Evolutionary conservation across 2,113 vertebrate genomes (phyloP).

Genomic region (Bubo scandiacus): DNA sequence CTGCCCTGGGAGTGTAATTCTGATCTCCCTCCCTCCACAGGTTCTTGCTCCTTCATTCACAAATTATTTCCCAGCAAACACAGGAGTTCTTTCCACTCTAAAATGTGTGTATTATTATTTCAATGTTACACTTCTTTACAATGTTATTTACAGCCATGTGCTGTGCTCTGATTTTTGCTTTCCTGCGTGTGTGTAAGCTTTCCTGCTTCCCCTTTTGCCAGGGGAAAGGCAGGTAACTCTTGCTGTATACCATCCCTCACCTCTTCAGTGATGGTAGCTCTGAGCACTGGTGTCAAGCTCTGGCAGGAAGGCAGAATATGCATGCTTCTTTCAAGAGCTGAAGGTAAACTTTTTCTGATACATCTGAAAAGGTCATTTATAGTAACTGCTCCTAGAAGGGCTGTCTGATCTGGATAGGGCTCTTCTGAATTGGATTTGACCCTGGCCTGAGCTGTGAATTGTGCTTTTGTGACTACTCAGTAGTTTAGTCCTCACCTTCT

Average conservation of each 20-base stretch:
- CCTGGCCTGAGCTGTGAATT: neutral
- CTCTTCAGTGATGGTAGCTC: neutral
- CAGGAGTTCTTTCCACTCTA: fast-evolving
- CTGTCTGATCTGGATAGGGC: neutral
- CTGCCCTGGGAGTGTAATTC: neutral
- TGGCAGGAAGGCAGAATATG: neutral
- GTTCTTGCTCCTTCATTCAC: neutral
- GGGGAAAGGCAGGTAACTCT: neutral
- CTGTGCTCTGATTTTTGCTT: neutral
- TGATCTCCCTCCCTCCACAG: fast-evolving
- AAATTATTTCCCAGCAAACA: neutral
- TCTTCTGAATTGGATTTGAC: neutral
- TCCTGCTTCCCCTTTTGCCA: too few species aligned
- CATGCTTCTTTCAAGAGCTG: neutral
- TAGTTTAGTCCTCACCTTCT: neutral
- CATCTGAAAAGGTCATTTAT: neutral
- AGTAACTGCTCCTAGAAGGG: neutral
- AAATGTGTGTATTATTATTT: neutral
- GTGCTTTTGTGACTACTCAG: neutral
- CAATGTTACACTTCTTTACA: neutral
- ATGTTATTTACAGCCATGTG: neutral
- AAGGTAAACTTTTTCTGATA: neutral
- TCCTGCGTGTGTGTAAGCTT: neutral
- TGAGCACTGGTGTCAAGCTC: neutral
- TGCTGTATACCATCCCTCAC: neutral